A percentile compares a stretch with the other conserved stretches of the same genome.
phyloP scores from a whole-genome alignment of 53 echinoderm and acorn worm genomes.

The Patiria pectinifera region DNA sequence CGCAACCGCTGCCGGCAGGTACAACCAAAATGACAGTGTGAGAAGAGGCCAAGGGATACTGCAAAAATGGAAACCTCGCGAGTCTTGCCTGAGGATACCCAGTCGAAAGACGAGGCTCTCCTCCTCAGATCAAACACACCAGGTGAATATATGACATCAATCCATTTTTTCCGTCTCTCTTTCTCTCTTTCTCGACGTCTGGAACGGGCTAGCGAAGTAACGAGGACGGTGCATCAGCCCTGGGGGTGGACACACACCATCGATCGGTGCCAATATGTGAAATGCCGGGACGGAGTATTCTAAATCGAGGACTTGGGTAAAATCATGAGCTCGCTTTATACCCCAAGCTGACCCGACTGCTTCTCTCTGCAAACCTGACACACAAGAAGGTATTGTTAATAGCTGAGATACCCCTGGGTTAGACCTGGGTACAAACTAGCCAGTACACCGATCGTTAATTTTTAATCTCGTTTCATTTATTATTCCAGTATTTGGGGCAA shows the following conservation, averaged over 20 bases:
- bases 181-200: not conserved
- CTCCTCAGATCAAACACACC: not conserved
- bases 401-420: not conserved
- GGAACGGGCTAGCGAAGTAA: not conserved
- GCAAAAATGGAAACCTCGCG: not conserved
- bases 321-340: not conserved
- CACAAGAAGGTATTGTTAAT: not conserved
- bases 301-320: not conserved
- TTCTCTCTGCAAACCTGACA: too few species aligned
- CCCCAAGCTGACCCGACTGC: not conserved
- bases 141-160: conserved; percentile 44
- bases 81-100: not conserved
- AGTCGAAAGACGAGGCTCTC: not conserved
- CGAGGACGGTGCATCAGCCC: not conserved
- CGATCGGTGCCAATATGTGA: conserved; percentile 1
- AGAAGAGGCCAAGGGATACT: not conserved
- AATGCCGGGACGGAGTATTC: not conserved
- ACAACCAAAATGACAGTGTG: conserved; percentile 37
- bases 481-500: not conserved
- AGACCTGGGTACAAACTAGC: not conserved
- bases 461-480: conserved; percentile 1
- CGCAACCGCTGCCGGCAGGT: conserved; percentile 5
- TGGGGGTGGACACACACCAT: not conserved
- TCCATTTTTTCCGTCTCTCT: not conserved
- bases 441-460: not conserved